phyloP scores from a whole-genome alignment of 2,888 invertebrate species.

The Trachelus troglodyta region DNA sequence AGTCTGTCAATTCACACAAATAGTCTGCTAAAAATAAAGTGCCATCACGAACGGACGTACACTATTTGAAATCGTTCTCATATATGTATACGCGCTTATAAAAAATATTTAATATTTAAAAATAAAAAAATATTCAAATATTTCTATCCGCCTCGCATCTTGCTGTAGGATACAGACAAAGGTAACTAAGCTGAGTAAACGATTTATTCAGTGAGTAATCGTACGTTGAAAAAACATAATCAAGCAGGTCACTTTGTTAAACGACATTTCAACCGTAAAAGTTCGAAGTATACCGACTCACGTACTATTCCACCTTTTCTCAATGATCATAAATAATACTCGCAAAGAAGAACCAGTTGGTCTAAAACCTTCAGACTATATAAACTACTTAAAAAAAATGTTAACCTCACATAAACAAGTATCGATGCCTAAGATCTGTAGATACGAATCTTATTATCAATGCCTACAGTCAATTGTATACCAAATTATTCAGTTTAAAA shows the following conservation, averaged over 20 bases:
- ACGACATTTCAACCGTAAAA: not conserved
- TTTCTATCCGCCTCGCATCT: not conserved
- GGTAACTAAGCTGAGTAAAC: not conserved
- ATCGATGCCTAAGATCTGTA: not conserved
- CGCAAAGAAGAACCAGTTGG: not conserved
- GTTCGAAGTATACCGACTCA: not conserved
- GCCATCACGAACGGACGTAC: too few relatives aligned
- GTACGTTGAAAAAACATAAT: not conserved
- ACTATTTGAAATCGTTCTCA: too few relatives aligned
- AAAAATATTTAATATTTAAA: too few relatives aligned
- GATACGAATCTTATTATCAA: too few relatives aligned
- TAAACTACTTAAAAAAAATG: not conserved
- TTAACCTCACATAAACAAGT: not conserved
- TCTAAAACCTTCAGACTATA: not conserved
- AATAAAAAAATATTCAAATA: too few relatives aligned
- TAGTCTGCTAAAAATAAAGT: too few relatives aligned
- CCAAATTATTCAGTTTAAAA: too few relatives aligned
- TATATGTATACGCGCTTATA: too few relatives aligned
- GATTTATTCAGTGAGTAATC: not conserved
- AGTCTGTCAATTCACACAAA: too few relatives aligned
- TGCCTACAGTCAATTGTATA: too few relatives aligned
- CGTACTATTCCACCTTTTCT: not conserved
- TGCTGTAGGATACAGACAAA: not conserved
- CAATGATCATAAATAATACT: not conserved
- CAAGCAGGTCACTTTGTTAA: not conserved